These are phyloP conservation scores for Amaurobius ferox DNA, from an alignment of 2,888 invertebrate species.

Conservation along the genomic window DNA sequence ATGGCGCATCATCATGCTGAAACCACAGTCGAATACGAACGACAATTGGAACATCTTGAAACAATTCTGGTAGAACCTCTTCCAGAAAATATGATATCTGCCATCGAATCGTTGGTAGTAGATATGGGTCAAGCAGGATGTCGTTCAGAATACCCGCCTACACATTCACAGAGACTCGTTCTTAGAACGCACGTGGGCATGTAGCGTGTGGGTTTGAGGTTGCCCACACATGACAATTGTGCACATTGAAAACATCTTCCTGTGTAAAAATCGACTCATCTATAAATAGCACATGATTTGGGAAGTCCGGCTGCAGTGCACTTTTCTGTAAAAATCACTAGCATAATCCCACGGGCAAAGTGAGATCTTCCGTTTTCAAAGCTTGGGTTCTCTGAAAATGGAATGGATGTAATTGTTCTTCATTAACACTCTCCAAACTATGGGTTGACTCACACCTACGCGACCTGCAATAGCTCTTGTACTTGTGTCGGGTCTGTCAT, in stretches of 20 bases:
- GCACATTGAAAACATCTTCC: constrained; percentile 13
- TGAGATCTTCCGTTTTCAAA: too few relatives aligned
- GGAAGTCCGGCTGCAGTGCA: constrained; percentile 13
- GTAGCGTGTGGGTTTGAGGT: neutral
- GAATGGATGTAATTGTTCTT: too few relatives aligned
- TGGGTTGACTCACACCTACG: too few relatives aligned
- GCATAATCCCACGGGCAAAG: neutral
- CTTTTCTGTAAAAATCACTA: constrained; percentile 19
- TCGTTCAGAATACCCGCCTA: constrained; percentile 15
- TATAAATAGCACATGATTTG: constrained; percentile 6
- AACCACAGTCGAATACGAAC: too few relatives aligned
- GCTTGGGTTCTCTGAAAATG: too few relatives aligned
- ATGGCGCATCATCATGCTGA: too few relatives aligned
- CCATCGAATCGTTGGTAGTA: neutral
- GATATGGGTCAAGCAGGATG: constrained; percentile 1
- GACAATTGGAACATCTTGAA: too few relatives aligned
- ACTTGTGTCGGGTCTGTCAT: too few relatives aligned
- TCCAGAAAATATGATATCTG: constrained; percentile 10
- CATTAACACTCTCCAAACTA: too few relatives aligned
- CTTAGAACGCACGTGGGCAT: neutral
- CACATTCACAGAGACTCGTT: constrained; percentile 16
- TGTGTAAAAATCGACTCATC: constrained; percentile 23
- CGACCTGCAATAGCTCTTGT: too few relatives aligned
- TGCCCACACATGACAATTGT: constrained; percentile 7
- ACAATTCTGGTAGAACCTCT: too few relatives aligned